phyloP scores from a whole-genome alignment of 2,113 vertebrate species.

The Charina bottae region DNA sequence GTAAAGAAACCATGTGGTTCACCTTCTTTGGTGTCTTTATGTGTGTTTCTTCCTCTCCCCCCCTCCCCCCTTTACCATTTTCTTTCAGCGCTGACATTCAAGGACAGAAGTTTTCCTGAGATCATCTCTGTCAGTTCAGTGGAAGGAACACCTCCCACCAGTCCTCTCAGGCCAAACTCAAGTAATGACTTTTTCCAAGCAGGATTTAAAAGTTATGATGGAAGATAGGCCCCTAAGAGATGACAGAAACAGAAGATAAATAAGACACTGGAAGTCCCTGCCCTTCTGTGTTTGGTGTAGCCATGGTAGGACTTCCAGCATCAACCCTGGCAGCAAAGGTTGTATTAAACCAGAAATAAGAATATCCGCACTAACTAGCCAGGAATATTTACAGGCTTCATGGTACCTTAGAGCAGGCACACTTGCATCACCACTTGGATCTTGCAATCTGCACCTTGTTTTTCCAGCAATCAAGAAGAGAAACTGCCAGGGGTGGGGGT shows the following conservation, averaged over 20 bases:
- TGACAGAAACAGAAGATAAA: neutral
- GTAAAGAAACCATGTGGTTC: neutral
- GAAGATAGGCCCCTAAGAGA: neutral
- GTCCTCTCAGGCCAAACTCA: neutral
- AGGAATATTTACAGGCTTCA: neutral
- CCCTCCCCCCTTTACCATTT: neutral
- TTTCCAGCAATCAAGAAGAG: neutral
- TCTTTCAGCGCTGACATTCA: neutral
- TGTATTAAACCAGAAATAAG: neutral
- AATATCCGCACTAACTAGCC: no score
- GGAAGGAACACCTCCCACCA: neutral
- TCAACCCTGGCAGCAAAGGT: neutral
- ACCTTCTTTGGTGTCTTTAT: neutral
- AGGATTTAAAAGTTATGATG: neutral
- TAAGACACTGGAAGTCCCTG: neutral
- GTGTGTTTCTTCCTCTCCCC: neutral
- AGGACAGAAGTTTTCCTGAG: neutral
- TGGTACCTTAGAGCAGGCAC: neutral
- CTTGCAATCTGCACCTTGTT: neutral
- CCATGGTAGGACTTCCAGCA: neutral
- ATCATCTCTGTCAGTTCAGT: conserved; percentile 13
- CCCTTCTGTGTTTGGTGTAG: neutral
- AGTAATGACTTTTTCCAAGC: conserved; percentile 13
- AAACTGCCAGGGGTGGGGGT: neutral
- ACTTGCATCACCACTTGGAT: neutral